Evolutionary conservation across 1,140 invertebrate genomes (phyloP).

Genomic region (Drosophila erecta): DNA sequence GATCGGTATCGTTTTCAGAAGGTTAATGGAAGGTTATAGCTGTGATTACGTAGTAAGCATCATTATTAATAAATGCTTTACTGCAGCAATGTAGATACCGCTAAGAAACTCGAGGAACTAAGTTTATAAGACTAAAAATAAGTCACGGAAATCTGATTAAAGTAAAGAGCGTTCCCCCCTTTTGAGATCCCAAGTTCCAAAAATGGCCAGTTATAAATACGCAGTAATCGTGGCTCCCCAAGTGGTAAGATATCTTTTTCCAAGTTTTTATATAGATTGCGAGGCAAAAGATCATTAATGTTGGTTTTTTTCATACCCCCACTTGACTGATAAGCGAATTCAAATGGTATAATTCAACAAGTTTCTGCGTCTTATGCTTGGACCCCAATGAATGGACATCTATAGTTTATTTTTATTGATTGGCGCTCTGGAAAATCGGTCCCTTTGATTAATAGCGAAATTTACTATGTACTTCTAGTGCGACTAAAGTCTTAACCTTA

Average conservation of each 20-base stretch:
- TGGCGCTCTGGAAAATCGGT: conserved; percentile 1
- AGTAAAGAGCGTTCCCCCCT: neutral
- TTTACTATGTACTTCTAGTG: conserved; percentile 33
- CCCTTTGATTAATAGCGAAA: conserved; percentile 16
- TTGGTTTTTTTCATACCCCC: conserved; percentile 2
- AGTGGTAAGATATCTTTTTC: neutral
- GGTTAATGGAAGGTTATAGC: conserved; percentile 15
- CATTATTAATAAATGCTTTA: too few species aligned
- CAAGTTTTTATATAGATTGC: neutral
- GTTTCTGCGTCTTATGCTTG: neutral
- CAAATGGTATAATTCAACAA: neutral
- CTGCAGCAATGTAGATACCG: too few species aligned
- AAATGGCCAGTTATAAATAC: conserved; percentile 5
- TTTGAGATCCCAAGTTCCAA: neutral
- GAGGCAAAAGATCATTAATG: conserved; percentile 4
- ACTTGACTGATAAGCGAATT: conserved; percentile 36
- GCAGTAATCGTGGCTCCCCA: neutral
- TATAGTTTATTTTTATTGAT: conserved; percentile 26
- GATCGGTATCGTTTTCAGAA: neutral
- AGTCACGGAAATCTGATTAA: neutral
- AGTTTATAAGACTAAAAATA: neutral
- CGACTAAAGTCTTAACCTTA: conserved; percentile 13
- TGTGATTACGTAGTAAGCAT: neutral
- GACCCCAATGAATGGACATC: conserved; percentile 26
- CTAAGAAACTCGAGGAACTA: neutral